A percentile compares a stretch with the other conserved stretches of the same genome.
Evolutionary conservation across 2,888 invertebrate species (phyloP).

Genomic region (Chirona hameri): DNA sequence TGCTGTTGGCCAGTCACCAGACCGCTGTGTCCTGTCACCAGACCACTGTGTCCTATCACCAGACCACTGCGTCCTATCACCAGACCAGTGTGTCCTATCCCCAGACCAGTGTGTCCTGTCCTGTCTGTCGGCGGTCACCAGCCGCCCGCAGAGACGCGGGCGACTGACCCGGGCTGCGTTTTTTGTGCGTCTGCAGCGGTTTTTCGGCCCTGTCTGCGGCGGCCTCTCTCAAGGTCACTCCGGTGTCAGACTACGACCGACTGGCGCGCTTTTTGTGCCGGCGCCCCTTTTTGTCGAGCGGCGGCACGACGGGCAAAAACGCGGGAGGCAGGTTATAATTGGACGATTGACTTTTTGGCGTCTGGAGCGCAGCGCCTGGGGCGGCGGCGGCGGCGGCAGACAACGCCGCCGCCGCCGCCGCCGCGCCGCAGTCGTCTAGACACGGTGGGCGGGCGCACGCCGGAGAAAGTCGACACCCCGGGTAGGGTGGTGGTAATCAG

Average conservation of each 20-base stretch:
- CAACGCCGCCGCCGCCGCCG: neutral
- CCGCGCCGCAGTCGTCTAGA: too few species aligned
- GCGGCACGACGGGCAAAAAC: neutral
- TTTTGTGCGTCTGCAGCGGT: constrained; percentile 1
- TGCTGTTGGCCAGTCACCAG: too few species aligned
- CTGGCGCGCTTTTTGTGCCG: constrained; percentile 9
- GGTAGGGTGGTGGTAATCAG: too few species aligned
- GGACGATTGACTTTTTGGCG: constrained; percentile 27
- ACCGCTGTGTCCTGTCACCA: too few species aligned
- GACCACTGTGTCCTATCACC: too few species aligned
- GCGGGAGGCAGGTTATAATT: neutral
- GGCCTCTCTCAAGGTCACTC: neutral
- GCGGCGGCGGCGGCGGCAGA: neutral
- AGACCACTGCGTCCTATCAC: too few species aligned
- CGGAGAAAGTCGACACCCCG: neutral
- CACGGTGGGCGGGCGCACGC: neutral
- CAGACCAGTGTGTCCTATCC: too few species aligned
- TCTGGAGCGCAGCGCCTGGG: neutral
- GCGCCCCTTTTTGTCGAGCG: constrained; percentile 22
- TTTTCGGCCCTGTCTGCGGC: constrained; percentile 3
- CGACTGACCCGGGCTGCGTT: neutral
- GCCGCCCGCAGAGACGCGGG: too few species aligned
- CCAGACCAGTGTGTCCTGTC: too few species aligned
- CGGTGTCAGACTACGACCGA: neutral
- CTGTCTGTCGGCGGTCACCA: too few species aligned